Conservation (phyloP, 1,140 invertebrate genomes). For the Hormaphis cornu region DNA sequence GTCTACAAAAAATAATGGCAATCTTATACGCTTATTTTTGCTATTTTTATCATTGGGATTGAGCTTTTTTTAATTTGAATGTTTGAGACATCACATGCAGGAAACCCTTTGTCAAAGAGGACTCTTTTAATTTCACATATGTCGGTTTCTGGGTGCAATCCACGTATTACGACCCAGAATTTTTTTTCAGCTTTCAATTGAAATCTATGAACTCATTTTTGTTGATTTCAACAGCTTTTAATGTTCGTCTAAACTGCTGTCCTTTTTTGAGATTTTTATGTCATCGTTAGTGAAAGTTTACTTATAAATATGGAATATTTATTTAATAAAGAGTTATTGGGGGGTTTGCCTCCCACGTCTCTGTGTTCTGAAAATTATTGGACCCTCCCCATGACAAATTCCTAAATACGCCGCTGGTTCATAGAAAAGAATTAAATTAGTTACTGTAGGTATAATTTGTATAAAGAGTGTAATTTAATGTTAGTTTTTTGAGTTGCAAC, state of each 20-base stretch:
- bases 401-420: too few species aligned
- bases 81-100: neutral
- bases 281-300: too few species aligned
- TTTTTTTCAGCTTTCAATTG: constrained; percentile 40
- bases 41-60: neutral
- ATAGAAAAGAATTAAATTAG: too few species aligned
- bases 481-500: too few species aligned
- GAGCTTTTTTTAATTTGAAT: neutral
- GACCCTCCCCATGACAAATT: too few species aligned
- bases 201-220: constrained; percentile 38
- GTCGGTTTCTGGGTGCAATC: constrained; percentile 39
- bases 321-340: too few species aligned
- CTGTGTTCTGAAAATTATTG: too few species aligned
- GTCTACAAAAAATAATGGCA: constrained; percentile 21
- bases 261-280: too few species aligned
- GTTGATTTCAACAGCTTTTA: neutral
- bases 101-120: constrained; percentile 33
- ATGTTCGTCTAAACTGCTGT: neutral
- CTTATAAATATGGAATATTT: too few species aligned
- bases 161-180: constrained; percentile 40
- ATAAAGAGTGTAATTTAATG: too few species aligned
- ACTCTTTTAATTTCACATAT: constrained; percentile 37
- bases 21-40: neutral
- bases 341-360: too few species aligned
- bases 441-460: too few species aligned